Evolutionary conservation across 2,113 vertebrate genomes (phyloP), one percentile per base, ranked within the genome.

Genomic region (Sorex araneus): DNA sequence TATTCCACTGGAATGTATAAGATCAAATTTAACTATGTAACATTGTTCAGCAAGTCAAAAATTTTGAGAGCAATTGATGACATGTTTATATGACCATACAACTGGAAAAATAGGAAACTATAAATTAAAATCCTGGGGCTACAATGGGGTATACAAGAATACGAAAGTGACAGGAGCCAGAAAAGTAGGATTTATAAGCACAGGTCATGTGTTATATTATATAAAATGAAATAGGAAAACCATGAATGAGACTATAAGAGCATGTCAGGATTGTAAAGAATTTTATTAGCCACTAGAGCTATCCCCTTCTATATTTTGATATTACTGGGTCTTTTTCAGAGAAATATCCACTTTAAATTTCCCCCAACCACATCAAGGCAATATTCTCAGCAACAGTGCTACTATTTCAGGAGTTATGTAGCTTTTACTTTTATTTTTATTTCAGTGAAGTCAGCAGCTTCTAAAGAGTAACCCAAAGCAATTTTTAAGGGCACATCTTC

Each of bases 371-470:
- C 80, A 93, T 63, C 83, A 89, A 92, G 73, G 69, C 86, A 90
- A 63, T 90, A 81, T 95, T 93, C 84, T 67, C 67, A 92, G 95
- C 79, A 96, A 85, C 71, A 86, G 84, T 73, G 80, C 83, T 81
- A 89, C 67, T 96, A 86, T 95, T 94, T 93, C 83, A 92, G 74
- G 40, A 88, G 85, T 90, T 89, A 89, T 0, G 43, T 21, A 60
- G 76, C 47, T 92, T 95, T 93, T 89, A 69, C 71, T 96, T 95
- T 92, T 92, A 92, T 94, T 95, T 96, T 92, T 93, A 90, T 90
- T 96, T 92, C 73, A 66, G 63, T 91, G 54, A 89, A 92, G 80
- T 94, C 95, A 95, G 90, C 89, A 94, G 63, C 94, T 96, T 93
- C 69, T 90, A 66, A 87, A 91, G 79, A 87, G 86, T 89, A 69